Conservation (phyloP, 2,113 vertebrate species). For the Ophiodon elongatus region DNA sequence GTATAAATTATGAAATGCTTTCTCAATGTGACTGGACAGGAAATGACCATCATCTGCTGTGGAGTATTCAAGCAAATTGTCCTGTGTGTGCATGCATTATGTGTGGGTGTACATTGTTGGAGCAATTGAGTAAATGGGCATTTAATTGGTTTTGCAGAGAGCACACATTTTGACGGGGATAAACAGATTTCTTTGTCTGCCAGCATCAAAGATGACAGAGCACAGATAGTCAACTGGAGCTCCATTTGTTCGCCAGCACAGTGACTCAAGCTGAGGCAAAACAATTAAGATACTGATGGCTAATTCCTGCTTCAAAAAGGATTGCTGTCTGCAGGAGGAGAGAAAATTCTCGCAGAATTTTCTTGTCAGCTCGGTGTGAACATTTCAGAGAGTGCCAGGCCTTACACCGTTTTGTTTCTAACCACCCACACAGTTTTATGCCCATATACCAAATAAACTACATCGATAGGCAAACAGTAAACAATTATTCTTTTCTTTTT, state of each 20-base stretch:
- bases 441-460: neutral
- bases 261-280: conserved; percentile 39
- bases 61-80: conserved; percentile 47
- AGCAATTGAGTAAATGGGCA: conserved; percentile 59
- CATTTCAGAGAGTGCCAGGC: neutral
- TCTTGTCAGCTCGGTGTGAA: neutral
- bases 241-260: conserved; percentile 14
- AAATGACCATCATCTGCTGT: conserved; percentile 46
- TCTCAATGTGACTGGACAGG: conserved; percentile 37
- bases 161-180: conserved; percentile 59
- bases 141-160: conserved; percentile 69
- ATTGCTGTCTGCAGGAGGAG: conserved; percentile 15
- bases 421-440: neutral
- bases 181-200: conserved; percentile 70
- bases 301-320: conserved; percentile 30
- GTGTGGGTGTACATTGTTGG: conserved; percentile 40
- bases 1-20: conserved; percentile 35
- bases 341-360: neutral
- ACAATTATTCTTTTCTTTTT: neutral
- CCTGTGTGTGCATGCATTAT: conserved; percentile 22
- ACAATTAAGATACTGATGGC: conserved; percentile 38
- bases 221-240: conserved; percentile 36
- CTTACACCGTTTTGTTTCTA: neutral
- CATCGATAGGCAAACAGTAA: neutral
- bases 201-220: conserved; percentile 38